These are phyloP conservation scores for Peromyscus eremicus DNA, from an alignment of 2,797 vertebrate genomes.

Conservation along the genomic window DNA sequence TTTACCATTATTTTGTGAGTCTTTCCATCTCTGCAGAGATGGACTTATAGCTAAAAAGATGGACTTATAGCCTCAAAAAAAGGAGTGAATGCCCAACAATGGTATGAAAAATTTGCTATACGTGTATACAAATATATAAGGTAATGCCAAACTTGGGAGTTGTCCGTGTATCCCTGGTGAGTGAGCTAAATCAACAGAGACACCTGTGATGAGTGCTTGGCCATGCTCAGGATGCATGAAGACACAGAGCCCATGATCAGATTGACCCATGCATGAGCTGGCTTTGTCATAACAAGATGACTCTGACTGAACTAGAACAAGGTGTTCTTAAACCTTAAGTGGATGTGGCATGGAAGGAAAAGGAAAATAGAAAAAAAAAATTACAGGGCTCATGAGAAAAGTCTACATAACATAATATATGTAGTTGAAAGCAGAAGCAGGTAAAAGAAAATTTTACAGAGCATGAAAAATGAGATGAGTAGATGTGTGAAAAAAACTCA, in stretches of 20 bases:
- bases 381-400: neutral
- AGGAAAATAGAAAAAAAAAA: too few species aligned
- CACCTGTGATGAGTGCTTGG: accelerated
- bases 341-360: neutral
- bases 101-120: neutral
- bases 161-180: neutral
- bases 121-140: neutral
- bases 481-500: neutral
- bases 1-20: neutral
- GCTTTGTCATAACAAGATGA: neutral
- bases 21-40: neutral
- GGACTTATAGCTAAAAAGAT: neutral
- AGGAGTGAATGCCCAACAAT: neutral
- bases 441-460: neutral
- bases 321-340: neutral
- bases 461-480: neutral
- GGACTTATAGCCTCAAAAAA: neutral
- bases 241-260: neutral
- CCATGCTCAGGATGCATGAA: too few species aligned
- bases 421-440: neutral
- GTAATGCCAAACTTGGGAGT: neutral
- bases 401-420: neutral
- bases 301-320: neutral
- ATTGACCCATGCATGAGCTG: neutral
- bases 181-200: neutral